Evolutionary conservation across 2,113 vertebrate genomes (phyloP).

Genomic region (Dascyllus trimaculatus): DNA sequence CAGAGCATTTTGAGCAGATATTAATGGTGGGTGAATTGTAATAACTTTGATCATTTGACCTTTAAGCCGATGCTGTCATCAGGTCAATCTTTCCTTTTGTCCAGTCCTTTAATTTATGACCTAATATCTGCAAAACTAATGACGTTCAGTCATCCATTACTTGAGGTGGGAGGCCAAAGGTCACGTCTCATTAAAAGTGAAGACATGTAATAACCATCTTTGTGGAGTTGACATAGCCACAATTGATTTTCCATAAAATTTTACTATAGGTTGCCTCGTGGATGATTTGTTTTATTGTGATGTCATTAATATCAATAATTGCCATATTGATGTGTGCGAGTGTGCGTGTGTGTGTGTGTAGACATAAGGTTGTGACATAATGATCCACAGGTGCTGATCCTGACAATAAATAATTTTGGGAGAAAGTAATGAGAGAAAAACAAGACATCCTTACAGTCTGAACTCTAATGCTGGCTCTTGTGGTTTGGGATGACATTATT

Average conservation of each 20-base stretch:
- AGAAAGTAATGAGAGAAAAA: not conserved
- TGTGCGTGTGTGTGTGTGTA: not conserved
- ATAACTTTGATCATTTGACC: not conserved
- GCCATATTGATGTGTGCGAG: not conserved
- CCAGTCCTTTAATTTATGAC: too few relatives aligned
- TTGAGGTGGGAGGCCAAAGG: constrained; percentile 14
- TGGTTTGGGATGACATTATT: not conserved
- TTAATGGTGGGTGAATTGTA: not conserved
- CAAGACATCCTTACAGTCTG: not conserved
- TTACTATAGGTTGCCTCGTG: not conserved
- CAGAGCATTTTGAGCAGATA: not conserved
- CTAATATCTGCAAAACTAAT: too few relatives aligned
- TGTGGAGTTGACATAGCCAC: not conserved
- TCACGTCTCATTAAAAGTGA: constrained; percentile 37
- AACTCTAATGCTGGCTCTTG: not conserved
- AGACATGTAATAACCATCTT: not conserved
- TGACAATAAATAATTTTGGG: constrained; percentile 17
- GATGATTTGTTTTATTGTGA: constrained; percentile 12
- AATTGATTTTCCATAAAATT: constrained; percentile 38
- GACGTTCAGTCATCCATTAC: not conserved
- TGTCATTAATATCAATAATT: too few relatives aligned
- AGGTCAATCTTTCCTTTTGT: not conserved
- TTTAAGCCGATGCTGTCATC: not conserved
- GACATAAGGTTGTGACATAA: not conserved
- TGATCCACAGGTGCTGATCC: constrained; percentile 7